These are phyloP conservation scores for Scolanthus callimorphus DNA, from an alignment of 92 coral and sea anemone species.

Conservation along the genomic window DNA sequence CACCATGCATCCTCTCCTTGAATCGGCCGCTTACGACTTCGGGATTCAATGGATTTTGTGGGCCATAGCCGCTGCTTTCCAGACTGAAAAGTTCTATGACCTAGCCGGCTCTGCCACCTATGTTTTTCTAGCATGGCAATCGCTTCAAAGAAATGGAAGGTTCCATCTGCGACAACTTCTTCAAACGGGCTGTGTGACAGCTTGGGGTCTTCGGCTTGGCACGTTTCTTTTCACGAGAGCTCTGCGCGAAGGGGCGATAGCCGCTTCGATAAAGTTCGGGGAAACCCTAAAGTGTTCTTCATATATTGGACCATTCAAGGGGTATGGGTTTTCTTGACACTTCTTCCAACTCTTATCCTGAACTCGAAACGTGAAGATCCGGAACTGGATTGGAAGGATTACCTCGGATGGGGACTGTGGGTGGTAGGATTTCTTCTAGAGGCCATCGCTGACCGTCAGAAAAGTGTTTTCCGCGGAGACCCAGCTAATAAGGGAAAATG, in stretches of 20 bases:
- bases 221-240: conserved; percentile 70
- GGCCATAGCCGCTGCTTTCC: conserved; percentile 55
- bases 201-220: conserved; percentile 90
- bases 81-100: conserved; percentile 88
- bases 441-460: conserved; percentile 80
- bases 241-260: conserved; percentile 80
- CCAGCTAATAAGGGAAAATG: conserved; percentile 80
- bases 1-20: conserved; percentile 41
- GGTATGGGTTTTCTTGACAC: conserved; percentile 78
- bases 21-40: conserved; percentile 77
- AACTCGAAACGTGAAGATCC: conserved; percentile 63
- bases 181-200: conserved; percentile 83
- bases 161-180: conserved; percentile 74
- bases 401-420: conserved; percentile 93
- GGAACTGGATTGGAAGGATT: conserved; percentile 78
- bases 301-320: conserved; percentile 90
- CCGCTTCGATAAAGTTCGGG: conserved; percentile 79
- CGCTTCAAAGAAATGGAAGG: conserved; percentile 45
- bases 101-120: conserved; percentile 85
- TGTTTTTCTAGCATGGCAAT: conserved; percentile 72
- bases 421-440: conserved; percentile 72
- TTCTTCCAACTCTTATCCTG: conserved; percentile 78
- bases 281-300: conserved; percentile 61
- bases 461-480: conserved; percentile 69
- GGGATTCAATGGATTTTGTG: conserved; percentile 89